These are phyloP conservation scores for Neolamprologus variostigma DNA, from an alignment of 2,113 vertebrate genomes.

Conservation along the genomic window DNA sequence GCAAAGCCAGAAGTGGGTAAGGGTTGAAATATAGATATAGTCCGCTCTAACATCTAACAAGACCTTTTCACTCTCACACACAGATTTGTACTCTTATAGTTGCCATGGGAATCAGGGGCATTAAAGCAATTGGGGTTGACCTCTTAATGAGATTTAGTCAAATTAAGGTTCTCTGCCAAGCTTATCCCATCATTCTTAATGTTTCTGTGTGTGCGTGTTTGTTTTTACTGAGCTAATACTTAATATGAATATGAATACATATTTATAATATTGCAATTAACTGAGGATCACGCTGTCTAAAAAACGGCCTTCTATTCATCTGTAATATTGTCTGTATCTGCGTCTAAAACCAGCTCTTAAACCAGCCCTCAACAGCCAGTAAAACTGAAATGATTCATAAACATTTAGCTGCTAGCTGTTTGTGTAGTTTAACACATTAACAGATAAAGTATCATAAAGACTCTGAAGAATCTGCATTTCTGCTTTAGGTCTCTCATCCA, in stretches of 20 bases:
- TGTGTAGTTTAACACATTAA: neutral
- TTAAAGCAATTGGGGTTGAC: neutral
- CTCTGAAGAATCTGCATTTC: neutral
- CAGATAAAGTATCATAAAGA: neutral
- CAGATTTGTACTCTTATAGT: neutral
- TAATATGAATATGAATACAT: neutral
- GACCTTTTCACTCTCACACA: neutral
- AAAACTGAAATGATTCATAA: neutral
- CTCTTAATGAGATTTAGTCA: conserved; percentile 4
- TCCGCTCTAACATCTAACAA: conserved; percentile 25
- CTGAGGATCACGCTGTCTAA: neutral
- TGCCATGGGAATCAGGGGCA: neutral
- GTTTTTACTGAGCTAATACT: neutral
- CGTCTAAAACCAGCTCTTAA: neutral
- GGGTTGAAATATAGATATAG: conserved; percentile 9
- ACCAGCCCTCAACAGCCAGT: neutral
- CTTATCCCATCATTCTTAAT: neutral
- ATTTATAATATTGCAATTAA: neutral
- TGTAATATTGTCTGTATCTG: neutral
- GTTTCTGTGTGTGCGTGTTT: neutral
- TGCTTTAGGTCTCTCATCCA: neutral
- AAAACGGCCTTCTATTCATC: neutral
- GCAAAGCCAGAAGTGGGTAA: conserved; percentile 37
- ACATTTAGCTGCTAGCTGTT: neutral
- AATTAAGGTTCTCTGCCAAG: neutral